phyloP scores from a whole-genome alignment of 2,888 invertebrate genomes.

The Asteroscopus sphinx region DNA sequence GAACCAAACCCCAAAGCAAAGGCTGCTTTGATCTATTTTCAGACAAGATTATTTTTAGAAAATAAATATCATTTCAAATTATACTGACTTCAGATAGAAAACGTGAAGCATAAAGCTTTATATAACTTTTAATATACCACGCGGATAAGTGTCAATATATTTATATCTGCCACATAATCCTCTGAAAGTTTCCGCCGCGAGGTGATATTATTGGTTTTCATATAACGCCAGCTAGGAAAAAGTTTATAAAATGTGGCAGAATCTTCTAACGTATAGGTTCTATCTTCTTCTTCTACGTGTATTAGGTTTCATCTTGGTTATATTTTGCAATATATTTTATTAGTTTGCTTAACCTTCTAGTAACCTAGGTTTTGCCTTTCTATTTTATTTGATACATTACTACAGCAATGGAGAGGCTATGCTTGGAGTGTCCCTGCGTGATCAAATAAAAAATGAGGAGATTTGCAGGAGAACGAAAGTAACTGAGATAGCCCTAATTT shows the following conservation, averaged over 20 bases:
- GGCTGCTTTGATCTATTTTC: too few species aligned
- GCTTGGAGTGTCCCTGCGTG: too few species aligned
- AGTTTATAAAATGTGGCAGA: constrained; percentile 32
- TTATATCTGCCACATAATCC: constrained; percentile 25
- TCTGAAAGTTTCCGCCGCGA: constrained; percentile 24
- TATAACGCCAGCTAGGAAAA: constrained; percentile 21
- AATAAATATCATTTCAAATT: neutral
- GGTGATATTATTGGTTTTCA: constrained; percentile 45
- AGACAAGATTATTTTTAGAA: too few species aligned
- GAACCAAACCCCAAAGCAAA: too few species aligned
- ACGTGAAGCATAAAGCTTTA: neutral
- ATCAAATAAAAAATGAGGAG: too few species aligned
- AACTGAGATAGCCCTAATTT: too few species aligned
- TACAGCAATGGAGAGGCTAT: too few species aligned
- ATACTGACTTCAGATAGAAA: neutral
- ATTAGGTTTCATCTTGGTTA: constrained; percentile 7
- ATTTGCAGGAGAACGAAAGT: too few species aligned
- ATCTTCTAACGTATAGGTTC: constrained; percentile 15
- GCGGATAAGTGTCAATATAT: constrained; percentile 13
- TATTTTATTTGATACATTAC: too few species aligned
- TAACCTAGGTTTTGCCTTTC: too few species aligned
- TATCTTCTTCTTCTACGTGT: too few species aligned
- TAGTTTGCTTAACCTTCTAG: constrained; percentile 1
- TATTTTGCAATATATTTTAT: constrained; percentile 16
- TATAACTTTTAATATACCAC: constrained; percentile 18